Evolutionary conservation across 1,140 invertebrate genomes (phyloP), one percentile per base, ranked within the genome.

Genomic region (Berghia stephanieae): DNA sequence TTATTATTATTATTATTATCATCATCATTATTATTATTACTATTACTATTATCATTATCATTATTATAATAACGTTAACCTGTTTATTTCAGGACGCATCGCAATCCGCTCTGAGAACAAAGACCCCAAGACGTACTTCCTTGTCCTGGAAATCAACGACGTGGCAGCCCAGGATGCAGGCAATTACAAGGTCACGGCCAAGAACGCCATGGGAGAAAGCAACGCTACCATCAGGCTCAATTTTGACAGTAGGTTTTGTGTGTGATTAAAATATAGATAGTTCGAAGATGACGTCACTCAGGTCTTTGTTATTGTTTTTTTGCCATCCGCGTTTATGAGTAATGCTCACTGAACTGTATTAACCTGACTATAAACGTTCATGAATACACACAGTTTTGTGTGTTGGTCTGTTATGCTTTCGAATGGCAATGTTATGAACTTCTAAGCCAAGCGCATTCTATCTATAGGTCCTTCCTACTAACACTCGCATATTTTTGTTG

Each of bases 171-270:
- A 95, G 85, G 98, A 99, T 90, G 98, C 96, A 84, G 98, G 98
- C 79, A 97, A 97, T 90, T 99, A 99, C 91, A 93, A 96, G 86
- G 99, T 98, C 92, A 99, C 99, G 90, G 98, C 98, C 79, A 96
- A 98, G 91, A 99, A 99, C 93, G 93, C 94, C 88, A 95, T 94
- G 88, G 98, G 98, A 89, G 98, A 99, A 92, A 98, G 97, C 91
- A 99, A 99, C 92, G 98, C 98, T 83, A 99, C 99, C 91, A 99
- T 99, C 91, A 96, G 97, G 83, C 94, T 99, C 83, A 99, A 99
- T 90, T 99, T 99, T 92, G 96, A 98, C 96, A 83, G 86, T 87
- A 83, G 73, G 77, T 79, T n/a, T 46, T 38, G 4, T 69, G n/a
- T n/a, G n/a, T n/a, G 6, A 72, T n/a, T n/a, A n/a, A n/a, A n/a